Base-by-base conservation (phyloP, 2,113 vertebrate species). In the Grus americana region DNA sequence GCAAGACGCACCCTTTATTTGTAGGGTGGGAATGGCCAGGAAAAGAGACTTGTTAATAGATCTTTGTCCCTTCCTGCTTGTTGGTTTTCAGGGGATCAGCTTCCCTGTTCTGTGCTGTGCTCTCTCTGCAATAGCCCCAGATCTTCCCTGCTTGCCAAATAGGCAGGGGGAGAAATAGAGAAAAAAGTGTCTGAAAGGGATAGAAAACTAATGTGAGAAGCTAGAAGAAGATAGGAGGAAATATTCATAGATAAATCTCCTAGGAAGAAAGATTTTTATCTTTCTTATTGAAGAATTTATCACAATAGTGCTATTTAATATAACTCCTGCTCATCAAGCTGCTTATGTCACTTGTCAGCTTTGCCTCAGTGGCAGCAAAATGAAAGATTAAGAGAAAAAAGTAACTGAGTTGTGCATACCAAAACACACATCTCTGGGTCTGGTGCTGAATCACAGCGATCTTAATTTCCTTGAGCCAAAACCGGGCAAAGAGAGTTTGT, bases 211-310 rank as follows among this genome's bases (percentile, higher is more conserved):
- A 80, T 81, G 44, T 80, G 44, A 75, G 76, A 23, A 89, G 52
- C 47, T 59, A 49, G n/a, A 90, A 81, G 74, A 75, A 91, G 65
- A 72, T 70, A 75, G 79, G 61, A 93, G 40, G 54, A 92, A 93
- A 82, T 59, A 46, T 86, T 94, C 27, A 55, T 18, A 89, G 76
- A 95, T 89, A 65, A 87, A 71, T 84, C 76, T 91, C 50, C n/a
- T 86, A 75, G 57, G 70, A 89, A 58, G 61, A 81, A 86, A 91
- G 94, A 96, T 96, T 82, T 82, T 94, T 93, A 94, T 94, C 95
- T 93, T 85, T 86, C 40, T 94, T 97, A 95, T 94, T 96, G 81
- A 95, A 89, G 73, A 93, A 89, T 93, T 95, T 88, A 81, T 94
- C 88, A 91, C 91, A 92, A 89, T 87, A 65, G 73, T 85, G 71